Base-by-base conservation (phyloP, 1,140 invertebrate species). In the Dryas iulia region DNA sequence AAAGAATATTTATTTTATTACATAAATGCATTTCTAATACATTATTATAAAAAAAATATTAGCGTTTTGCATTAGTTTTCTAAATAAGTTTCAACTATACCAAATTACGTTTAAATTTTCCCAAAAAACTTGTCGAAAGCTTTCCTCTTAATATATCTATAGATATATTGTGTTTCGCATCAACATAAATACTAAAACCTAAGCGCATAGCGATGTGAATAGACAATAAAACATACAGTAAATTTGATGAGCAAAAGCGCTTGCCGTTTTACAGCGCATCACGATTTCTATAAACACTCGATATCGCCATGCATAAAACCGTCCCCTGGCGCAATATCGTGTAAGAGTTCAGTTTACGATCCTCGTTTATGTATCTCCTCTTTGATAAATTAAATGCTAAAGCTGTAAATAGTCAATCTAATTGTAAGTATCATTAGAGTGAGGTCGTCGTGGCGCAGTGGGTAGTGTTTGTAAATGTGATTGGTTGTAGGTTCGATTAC, bases 371-470 rank as follows among this genome's bases (percentile, higher is more conserved):
- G 6, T 65, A 33, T 21, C 39, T 47, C n/a, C 63, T 33, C 28
- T 57, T 47, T 35, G 74, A 79, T 82, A 84, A 84, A 82, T 84
- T 84, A 78, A 80, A 79, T 67, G 65, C 31, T 71, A 72, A 70
- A 62, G 64, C 67, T 69, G 33, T 71, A 82, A 79, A 82, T 72
- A 75, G 76, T 39, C n/a, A 7, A 14, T 39, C 1, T 8, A 39
- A 39, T 1, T 39, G 14, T 18, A 14, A 39, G 5, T n/a, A n/a
- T n/a, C n/a, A n/a, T n/a, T n/a, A n/a, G n/a, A n/a, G n/a, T n/a
- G n/a, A n/a, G n/a, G n/a, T n/a, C n/a, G n/a, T n/a, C n/a, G n/a
- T n/a, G n/a, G n/a, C n/a, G n/a, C n/a, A n/a, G n/a, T n/a, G n/a
- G n/a, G n/a, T n/a, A n/a, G n/a, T 28, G 26, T 28, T 28, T 28